phyloP scores from a whole-genome alignment of 2,797 vertebrate species.

The Petrocephalus schoutedeni region DNA sequence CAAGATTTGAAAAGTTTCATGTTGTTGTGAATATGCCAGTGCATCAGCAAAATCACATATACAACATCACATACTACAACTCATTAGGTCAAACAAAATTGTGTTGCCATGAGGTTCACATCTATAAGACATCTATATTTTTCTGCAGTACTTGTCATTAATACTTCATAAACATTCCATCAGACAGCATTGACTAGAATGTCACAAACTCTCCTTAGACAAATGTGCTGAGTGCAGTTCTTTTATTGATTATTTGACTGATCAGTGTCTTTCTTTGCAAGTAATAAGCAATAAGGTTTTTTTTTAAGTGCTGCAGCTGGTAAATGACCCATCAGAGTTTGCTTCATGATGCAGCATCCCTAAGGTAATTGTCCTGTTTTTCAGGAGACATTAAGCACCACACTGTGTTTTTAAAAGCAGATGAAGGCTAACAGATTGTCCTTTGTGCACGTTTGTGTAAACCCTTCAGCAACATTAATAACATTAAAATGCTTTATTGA shows the following conservation, averaged over 20 bases:
- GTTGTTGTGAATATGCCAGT: too few relatives aligned
- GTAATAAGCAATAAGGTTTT: not conserved
- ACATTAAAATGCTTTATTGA: not conserved
- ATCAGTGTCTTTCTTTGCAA: not conserved
- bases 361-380: not conserved
- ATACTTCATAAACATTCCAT: not conserved
- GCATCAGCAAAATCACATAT: too few relatives aligned
- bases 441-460: not conserved
- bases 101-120: too few relatives aligned
- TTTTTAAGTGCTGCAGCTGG: not conserved
- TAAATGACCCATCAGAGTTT: not conserved
- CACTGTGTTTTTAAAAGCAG: not conserved
- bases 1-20: too few relatives aligned
- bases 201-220: not conserved
- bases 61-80: too few relatives aligned
- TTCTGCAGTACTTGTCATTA: not conserved
- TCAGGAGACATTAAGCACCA: not conserved
- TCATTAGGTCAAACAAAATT: too few relatives aligned
- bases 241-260: not conserved
- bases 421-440: conserved; percentile 1
- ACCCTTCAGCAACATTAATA: not conserved
- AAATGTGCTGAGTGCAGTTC: not conserved
- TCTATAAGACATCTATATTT: not conserved
- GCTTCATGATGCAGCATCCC: not conserved
- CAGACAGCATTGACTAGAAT: too few relatives aligned